These are phyloP conservation scores for Watsonalla binaria DNA, from an alignment of 2,888 invertebrate genomes.

Conservation along the genomic window DNA sequence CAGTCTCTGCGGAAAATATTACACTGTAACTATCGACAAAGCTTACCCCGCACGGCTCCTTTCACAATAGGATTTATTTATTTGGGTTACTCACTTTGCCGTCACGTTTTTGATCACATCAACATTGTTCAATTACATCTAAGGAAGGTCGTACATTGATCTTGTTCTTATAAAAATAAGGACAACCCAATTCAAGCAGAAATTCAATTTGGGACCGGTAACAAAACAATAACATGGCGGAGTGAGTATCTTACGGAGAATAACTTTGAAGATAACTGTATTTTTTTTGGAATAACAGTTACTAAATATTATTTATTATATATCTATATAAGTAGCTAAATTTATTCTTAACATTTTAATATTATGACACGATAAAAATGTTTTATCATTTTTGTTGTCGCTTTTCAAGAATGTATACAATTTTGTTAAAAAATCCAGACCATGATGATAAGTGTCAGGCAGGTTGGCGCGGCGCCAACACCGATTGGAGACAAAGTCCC, in stretches of 20 bases:
- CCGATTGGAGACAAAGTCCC: constrained; percentile 18
- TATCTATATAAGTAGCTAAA: too few species aligned
- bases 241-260: neutral
- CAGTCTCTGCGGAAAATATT: constrained; percentile 18
- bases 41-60: constrained; percentile 13
- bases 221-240: neutral
- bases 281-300: too few species aligned
- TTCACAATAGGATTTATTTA: neutral
- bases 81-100: neutral
- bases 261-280: too few species aligned
- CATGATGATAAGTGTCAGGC: constrained; percentile 38
- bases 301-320: too few species aligned
- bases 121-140: neutral
- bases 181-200: too few species aligned
- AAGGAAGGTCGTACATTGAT: neutral
- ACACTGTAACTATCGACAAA: constrained; percentile 26
- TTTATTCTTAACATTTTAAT: too few species aligned
- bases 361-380: too few species aligned
- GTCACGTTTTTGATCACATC: neutral
- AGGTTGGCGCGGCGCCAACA: constrained; percentile 46
- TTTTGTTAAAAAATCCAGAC: constrained; percentile 4
- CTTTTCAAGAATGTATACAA: neutral
- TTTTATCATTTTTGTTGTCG: too few species aligned
- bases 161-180: neutral
- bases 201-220: neutral